Evolutionary conservation across 2,888 invertebrate species (phyloP), one percentile per base, ranked within the genome.

Genomic region (Neria commutata): DNA sequence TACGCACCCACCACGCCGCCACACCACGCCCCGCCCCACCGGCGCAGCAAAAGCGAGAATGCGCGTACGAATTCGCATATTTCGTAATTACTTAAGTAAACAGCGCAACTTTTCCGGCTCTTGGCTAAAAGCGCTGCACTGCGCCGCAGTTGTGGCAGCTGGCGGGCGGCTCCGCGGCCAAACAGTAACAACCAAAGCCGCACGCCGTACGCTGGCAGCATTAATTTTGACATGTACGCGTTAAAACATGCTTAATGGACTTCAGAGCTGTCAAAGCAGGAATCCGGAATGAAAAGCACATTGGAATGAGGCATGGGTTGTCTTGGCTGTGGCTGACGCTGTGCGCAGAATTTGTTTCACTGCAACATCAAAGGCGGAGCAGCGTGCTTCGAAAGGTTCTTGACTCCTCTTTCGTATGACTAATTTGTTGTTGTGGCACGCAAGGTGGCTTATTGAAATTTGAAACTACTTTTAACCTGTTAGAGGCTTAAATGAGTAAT

Each of bases 271-370:
- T 48, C 54, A 48, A 25, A 42, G 17, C 42, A n/a, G 23, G 19
- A 29, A 37, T 29, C 33, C 55, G 52, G 60, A 63, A 70, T 71
- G 69, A 59, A 71, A n/a, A n/a, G n/a, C n/a, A n/a, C n/a, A n/a
- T n/a, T n/a, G n/a, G n/a, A n/a, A n/a, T n/a, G n/a, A n/a, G n/a
- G n/a, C n/a, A n/a, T n/a, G n/a, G n/a, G n/a, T n/a, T n/a, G n/a
- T n/a, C n/a, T n/a, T n/a, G n/a, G n/a, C n/a, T n/a, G n/a, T n/a
- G n/a, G n/a, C n/a, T n/a, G n/a, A 5, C 29, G 29, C 29, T 8
- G 5, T 29, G 11, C 5, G 29, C 5, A 29, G n/a, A 37, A 37
- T 37, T 4, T 37, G n/a, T 37, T 37, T 37, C 37, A 37, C 8
- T 37, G 37, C 14, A 37, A 37, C 6, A 4, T 37, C n/a, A 5